Evolutionary conservation across 2,797 vertebrate species (phyloP), one percentile per base, ranked within the genome.

Genomic region (Acanthurus tractus): DNA sequence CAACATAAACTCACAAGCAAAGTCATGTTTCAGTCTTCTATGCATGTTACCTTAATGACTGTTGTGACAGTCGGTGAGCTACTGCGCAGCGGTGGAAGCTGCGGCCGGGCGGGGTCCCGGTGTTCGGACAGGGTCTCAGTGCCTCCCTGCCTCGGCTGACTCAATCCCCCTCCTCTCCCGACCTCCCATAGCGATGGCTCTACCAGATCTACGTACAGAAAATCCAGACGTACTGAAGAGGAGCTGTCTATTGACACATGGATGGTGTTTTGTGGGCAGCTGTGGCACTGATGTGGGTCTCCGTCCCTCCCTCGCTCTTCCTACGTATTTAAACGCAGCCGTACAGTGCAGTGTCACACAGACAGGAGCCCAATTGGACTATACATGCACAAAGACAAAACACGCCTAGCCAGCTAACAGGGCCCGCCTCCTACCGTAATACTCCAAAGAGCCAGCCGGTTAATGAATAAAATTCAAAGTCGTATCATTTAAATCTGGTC

Each of bases 391-490:
- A 76, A 63, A 80, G 70, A 66, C 71, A 17, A 71, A 70, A 83
- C 78, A 87, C 86, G 82, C 86, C 83, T 82, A 78, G 44, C 48
- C 63, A 52, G 61, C 61, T 61, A 54, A 50, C 86, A 50, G 70
- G 53, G 59, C 65, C 25, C 79, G 73, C 86, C 89, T 49, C 46
- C 50, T 88, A 85, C 88, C 79, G 88, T 89, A 89, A 82, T 67
- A 10, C 84, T 42, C 44, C 20, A 4, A 71, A 53, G 3, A 72
- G 58, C 10, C 14, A 12, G 2, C 9, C 36, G 36, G 9, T 7
- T 38, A 2, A 38, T 38, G 36, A 38, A 38, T 38, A 25, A 25
- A 25, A 25, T 25, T 25, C 25, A 25, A 25, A 2, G 25, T 4
- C 25, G 2, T 25, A 38, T 38, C 36, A 38, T 38, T 38, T 38